Evolutionary conservation across 2,113 vertebrate genomes (phyloP).

Genomic region (Heliornis fulica): DNA sequence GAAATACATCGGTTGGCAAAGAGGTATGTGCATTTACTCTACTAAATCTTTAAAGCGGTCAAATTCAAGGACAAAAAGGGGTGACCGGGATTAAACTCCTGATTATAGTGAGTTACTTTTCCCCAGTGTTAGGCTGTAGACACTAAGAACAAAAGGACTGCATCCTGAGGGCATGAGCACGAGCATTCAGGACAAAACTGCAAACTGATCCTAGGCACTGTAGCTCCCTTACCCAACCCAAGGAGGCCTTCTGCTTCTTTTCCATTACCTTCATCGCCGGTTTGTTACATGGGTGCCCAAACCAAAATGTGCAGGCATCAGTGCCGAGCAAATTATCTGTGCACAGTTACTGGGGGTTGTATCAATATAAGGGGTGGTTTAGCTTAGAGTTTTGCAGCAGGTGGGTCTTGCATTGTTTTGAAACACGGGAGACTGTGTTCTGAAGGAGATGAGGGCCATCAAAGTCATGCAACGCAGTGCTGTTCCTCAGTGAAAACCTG

Average conservation of each 20-base stretch:
- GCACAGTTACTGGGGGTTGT: neutral
- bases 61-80: neutral
- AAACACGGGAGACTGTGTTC: neutral
- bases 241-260: neutral
- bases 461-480: neutral
- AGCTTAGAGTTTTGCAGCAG: neutral
- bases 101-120: neutral
- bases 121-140: neutral
- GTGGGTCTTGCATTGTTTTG: neutral
- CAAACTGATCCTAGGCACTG: neutral
- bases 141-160: neutral
- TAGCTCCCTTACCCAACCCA: neutral
- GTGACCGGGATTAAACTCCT: neutral
- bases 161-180: neutral
- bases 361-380: neutral
- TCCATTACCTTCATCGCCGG: neutral
- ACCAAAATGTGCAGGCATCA: neutral
- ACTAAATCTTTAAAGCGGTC: neutral
- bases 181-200: neutral
- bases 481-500: neutral
- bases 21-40: neutral
- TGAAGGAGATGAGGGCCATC: neutral
- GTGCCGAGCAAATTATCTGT: neutral
- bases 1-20: neutral
- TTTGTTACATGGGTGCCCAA: neutral